phyloP scores from a whole-genome alignment of 35 echinoderm and acorn worm genomes.

The Hemicentrotus pulcherrimus region DNA sequence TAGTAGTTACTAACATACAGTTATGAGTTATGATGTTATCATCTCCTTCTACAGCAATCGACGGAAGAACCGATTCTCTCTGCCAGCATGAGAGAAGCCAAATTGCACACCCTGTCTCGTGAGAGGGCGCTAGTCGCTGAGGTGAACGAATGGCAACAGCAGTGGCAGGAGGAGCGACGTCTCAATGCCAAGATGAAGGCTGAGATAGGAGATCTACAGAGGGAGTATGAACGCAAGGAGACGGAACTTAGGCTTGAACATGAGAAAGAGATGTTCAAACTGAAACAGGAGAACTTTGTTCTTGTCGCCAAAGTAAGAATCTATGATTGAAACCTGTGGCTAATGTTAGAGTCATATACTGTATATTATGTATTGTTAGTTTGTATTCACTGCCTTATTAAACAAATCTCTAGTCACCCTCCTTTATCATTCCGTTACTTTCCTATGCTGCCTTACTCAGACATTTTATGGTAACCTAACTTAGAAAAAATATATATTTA shows the following conservation, averaged over 20 bases:
- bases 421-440: no score
- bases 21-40: no score
- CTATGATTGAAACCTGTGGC: no score
- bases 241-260: slow-evolving; percentile 80
- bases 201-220: slow-evolving; percentile 72
- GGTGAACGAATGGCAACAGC: slow-evolving; percentile 93
- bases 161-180: slow-evolving; percentile 93
- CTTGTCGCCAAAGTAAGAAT: slow-evolving; percentile 78
- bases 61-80: slow-evolving; percentile 78
- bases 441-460: no score
- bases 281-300: slow-evolving; percentile 95
- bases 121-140: slow-evolving; percentile 95
- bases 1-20: no score
- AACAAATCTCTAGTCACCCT: no score
- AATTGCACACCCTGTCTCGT: slow-evolving; percentile 70
- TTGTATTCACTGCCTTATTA: no score
- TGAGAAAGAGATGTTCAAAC: slow-evolving; percentile 81
- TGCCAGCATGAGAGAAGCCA: slow-evolving; percentile 70
- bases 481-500: no score
- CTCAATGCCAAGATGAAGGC: slow-evolving; percentile 93
- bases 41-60: slow-evolving; percentile 36
- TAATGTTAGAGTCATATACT: no score
- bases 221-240: slow-evolving; percentile 70
- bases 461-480: no score
- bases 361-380: no score